These are phyloP conservation scores for Sebastes fasciatus DNA, from an alignment of 2,113 vertebrate species.

Conservation along the genomic window DNA sequence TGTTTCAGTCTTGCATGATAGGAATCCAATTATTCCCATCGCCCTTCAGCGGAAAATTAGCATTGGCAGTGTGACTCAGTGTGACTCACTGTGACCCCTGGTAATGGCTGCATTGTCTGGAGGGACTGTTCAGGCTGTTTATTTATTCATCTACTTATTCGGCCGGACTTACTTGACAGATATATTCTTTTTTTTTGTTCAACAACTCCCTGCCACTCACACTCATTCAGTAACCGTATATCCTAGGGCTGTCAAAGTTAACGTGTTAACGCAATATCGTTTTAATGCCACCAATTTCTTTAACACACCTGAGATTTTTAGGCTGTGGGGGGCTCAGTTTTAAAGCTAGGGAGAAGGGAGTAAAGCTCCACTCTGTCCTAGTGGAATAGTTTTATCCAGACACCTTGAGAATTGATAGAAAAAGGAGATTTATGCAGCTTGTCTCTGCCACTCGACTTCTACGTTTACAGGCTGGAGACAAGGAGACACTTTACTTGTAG, in stretches of 20 bases:
- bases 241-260: too few relatives aligned
- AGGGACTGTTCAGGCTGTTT: constrained; percentile 28
- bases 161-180: background rate
- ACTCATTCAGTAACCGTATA: background rate
- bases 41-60: constrained; percentile 46
- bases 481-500: background rate
- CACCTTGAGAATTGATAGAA: constrained; percentile 2
- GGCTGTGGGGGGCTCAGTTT: too few relatives aligned
- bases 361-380: background rate
- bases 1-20: constrained; percentile 41
- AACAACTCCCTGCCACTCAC: background rate
- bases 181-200: background rate
- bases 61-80: constrained; percentile 17
- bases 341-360: background rate
- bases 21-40: constrained; percentile 45
- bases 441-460: background rate
- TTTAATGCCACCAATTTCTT: too few relatives aligned
- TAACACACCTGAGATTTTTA: too few relatives aligned
- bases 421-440: background rate
- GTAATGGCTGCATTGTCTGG: constrained; percentile 27
- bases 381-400: constrained; percentile 4
- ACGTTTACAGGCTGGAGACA: background rate
- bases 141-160: constrained; percentile 34
- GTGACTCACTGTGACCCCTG: constrained; percentile 35
- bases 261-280: too few relatives aligned